Base-by-base conservation (phyloP, 2,888 invertebrate species). In the Dolichomitus sp. region DNA sequence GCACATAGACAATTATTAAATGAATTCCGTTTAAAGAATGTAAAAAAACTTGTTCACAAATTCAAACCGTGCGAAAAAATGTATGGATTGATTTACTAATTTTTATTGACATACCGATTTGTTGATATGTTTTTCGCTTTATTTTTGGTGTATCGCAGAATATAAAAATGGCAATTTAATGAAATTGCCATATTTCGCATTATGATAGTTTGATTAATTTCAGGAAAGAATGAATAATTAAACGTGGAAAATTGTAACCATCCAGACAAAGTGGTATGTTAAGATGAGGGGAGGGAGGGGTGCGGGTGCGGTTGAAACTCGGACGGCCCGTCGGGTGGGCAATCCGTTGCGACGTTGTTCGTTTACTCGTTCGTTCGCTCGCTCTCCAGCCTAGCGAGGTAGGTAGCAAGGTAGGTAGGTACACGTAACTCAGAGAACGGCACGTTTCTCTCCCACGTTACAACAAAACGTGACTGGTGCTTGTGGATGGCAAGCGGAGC, bases 381-480 rank as follows among this genome's bases (percentile, higher is more conserved):
- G 68, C 50, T 69, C 65, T 42, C 23, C 45, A 42, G 45, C 0
- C 19, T 54, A 23, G 40, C 61, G 48, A n/a, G 63, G 63, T 37
- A 11, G 45, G 19, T 12, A 27, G 27, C 4, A 2, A n/a, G 17
- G 59, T 7, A 7, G 33, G 30, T 27, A 63, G 63, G 45, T 42
- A 76, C 72, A 83, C 77, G 82, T 83, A 77, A 75, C 75, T 75
- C 61, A 33, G 80, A 52, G 80, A 70, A 73, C 80, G 74, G 80
- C 82, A 80, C 80, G 76, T 83, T 80, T 84, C 74, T 78, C 81
- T 75, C 78, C 69, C 80, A 83, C 76, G 80, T 84, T 80, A 78
- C 70, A 72, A 42, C 72, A 57, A 76, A 83, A 90, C 90, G 90
- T 90, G 90, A 91, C 90, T 89, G 89, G 88, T 89, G 89, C 87